Conservation (phyloP, 92 coral and sea anemone species). For the Bergia sp. region DNA sequence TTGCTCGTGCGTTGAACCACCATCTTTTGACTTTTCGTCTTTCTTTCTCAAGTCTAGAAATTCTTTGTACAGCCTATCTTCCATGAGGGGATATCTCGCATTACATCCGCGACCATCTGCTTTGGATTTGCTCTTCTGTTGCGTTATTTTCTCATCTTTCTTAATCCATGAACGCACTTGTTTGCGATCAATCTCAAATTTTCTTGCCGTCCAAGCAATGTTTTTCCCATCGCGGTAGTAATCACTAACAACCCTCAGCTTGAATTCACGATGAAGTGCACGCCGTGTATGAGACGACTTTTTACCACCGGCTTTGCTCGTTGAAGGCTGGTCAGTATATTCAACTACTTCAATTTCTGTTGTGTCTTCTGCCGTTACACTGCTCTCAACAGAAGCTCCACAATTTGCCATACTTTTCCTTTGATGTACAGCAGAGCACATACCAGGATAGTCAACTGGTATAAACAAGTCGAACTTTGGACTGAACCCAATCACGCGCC, state of each 20-base stretch:
- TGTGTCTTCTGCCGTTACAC: constrained; percentile 43
- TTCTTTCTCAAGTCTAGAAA: not conserved
- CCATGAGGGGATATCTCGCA: constrained; percentile 11
- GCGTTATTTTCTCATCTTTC: constrained; percentile 40
- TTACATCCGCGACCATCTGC: constrained; percentile 17
- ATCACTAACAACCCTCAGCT: constrained; percentile 42
- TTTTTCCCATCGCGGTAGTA: constrained; percentile 20
- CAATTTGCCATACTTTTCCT: too few species aligned
- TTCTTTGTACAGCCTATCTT: too few species aligned
- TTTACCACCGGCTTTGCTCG: not conserved
- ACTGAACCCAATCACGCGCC: too few species aligned
- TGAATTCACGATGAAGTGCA: constrained; percentile 51
- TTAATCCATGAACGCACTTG: constrained; percentile 55
- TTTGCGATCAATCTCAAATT: constrained; percentile 58
- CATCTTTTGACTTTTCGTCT: constrained; percentile 7
- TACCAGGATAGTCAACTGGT: too few species aligned
- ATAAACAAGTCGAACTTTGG: too few species aligned
- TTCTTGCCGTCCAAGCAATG: constrained; percentile 49
- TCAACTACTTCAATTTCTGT: constrained; percentile 42
- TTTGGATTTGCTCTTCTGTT: constrained; percentile 26
- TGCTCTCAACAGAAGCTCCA: constrained; percentile 8
- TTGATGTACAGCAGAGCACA: too few species aligned
- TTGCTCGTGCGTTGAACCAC: constrained; percentile 4
- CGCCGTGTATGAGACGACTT: constrained; percentile 5
- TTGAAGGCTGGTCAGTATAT: constrained; percentile 18